A percentile compares a stretch with the other conserved stretches of the same genome.
Conservation (phyloP, 2,113 vertebrate genomes). For the Colossoma macropomum region DNA sequence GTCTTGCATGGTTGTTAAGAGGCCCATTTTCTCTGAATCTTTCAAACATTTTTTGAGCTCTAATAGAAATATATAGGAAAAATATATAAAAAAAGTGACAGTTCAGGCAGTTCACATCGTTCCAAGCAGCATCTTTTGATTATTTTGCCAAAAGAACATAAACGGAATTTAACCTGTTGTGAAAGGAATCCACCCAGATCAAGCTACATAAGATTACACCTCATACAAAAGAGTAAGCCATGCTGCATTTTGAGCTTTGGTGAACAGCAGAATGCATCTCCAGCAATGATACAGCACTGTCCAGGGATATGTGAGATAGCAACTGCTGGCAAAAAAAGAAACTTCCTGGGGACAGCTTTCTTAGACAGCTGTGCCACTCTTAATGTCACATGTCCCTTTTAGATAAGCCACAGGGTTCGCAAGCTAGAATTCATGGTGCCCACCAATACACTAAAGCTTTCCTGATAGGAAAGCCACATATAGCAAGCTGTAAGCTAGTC, state of each 20-base stretch:
- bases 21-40: too few species aligned
- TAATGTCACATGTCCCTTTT: conserved; percentile 23
- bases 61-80: too few species aligned
- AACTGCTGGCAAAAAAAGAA: not conserved
- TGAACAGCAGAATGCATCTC: not conserved
- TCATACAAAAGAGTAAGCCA: not conserved
- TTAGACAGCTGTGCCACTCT: not conserved
- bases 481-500: not conserved
- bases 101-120: not conserved
- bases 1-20: too few species aligned
- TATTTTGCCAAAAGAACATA: not conserved
- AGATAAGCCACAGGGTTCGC: conserved; percentile 36
- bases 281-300: not conserved
- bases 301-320: not conserved
- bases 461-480: conserved; percentile 20
- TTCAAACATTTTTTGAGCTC: too few species aligned
- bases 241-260: not conserved
- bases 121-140: not conserved
- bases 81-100: too few species aligned
- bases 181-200: not conserved
- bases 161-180: not conserved
- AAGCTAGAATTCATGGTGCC: conserved; percentile 9
- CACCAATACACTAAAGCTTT: conserved; percentile 3
- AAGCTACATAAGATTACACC: not conserved
- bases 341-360: not conserved